phyloP scores from a whole-genome alignment of 2,113 vertebrate genomes.

The Cricetomys ansorgei region DNA sequence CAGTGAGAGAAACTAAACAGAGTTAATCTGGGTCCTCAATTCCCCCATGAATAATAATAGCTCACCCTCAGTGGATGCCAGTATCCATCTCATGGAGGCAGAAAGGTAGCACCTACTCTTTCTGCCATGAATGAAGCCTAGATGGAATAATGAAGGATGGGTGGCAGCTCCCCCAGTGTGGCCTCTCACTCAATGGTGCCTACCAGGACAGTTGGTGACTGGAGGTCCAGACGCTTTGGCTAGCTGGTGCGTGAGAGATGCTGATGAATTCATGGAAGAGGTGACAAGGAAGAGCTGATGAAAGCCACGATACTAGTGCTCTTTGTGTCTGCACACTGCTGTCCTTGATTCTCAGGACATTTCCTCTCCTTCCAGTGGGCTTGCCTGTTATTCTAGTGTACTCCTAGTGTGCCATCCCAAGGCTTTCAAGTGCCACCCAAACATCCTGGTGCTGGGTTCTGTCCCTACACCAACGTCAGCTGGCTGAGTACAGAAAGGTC shows the following conservation, averaged over 20 bases:
- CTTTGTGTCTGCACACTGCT: neutral
- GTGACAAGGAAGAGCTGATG: no score
- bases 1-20: neutral
- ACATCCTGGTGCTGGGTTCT: neutral
- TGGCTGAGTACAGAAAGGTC: neutral
- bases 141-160: neutral
- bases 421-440: neutral
- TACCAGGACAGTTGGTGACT: neutral
- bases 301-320: neutral
- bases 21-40: neutral
- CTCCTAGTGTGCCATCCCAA: neutral
- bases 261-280: neutral
- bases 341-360: neutral
- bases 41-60: neutral
- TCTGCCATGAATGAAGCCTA: neutral
- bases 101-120: neutral
- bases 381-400: neutral
- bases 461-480: neutral
- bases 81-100: neutral
- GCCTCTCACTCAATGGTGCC: neutral
- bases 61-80: neutral
- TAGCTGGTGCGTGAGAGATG: neutral
- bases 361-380: neutral
- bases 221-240: neutral
- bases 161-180: neutral